phyloP scores from a whole-genome alignment of 2,113 vertebrate species.

The Orientallactaga bullata region DNA sequence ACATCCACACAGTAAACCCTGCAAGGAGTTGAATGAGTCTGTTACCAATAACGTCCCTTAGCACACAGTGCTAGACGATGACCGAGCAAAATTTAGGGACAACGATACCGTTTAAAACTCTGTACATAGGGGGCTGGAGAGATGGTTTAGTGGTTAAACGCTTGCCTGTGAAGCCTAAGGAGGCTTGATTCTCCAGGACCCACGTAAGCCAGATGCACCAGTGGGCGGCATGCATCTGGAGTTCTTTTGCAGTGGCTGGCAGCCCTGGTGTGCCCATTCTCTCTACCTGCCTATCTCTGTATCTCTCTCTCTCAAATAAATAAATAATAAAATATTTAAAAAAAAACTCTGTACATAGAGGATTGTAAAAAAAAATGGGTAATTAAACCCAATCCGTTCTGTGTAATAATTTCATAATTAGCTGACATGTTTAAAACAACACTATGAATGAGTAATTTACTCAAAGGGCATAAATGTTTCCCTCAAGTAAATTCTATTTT shows the following conservation, averaged over 20 bases:
- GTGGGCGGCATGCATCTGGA: too few relatives aligned
- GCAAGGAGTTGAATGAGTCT: constrained; percentile 48
- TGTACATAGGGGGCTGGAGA: neutral
- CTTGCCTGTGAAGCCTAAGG: too few relatives aligned
- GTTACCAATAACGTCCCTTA: constrained; percentile 48
- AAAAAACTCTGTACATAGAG: neutral
- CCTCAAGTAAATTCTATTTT: constrained; percentile 51
- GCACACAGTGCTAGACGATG: neutral
- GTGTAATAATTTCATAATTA: constrained; percentile 61
- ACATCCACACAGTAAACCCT: constrained; percentile 10
- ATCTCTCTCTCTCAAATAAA: too few relatives aligned
- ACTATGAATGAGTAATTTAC: constrained; percentile 48
- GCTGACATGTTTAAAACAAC: constrained; percentile 50
- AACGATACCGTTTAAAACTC: neutral
- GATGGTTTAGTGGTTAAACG: too few relatives aligned
- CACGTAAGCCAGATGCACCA: too few relatives aligned
- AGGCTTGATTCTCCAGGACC: too few relatives aligned
- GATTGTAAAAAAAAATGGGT: constrained; percentile 2
- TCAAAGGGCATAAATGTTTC: constrained; percentile 35
- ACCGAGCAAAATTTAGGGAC: neutral
- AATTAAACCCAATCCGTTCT: constrained; percentile 42
- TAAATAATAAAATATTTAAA: too few relatives aligned
- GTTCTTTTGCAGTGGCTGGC: too few relatives aligned
- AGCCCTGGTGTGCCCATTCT: too few relatives aligned
- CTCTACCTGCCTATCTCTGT: too few relatives aligned